phyloP scores from a whole-genome alignment of 2,113 vertebrate species.

The Ophiodon elongatus region DNA sequence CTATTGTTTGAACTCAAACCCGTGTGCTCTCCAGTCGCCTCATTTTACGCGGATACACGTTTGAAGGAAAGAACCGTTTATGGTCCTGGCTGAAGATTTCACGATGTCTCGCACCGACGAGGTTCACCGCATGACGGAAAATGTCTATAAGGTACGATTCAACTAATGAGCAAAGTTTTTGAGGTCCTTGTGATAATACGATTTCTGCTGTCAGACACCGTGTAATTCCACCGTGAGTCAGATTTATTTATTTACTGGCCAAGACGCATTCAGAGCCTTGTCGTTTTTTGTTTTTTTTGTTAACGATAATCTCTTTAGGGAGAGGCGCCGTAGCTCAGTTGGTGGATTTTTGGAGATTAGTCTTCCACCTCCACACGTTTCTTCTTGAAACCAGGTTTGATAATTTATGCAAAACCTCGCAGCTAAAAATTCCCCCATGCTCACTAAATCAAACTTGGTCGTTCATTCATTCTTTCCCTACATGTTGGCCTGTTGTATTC shows the following conservation, averaged over 20 bases:
- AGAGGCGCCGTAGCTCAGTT: slow-evolving; percentile 26
- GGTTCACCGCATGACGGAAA: slow-evolving; percentile 96
- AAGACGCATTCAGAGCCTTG: slow-evolving; percentile 15
- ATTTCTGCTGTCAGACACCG: neutral
- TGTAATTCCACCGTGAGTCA: neutral
- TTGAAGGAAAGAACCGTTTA: slow-evolving; percentile 76
- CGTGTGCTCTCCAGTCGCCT: neutral
- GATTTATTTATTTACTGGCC: neutral
- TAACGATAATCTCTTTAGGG: slow-evolving; percentile 18
- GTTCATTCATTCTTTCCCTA: slow-evolving; percentile 1
- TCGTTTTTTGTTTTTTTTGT: neutral
- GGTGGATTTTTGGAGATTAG: neutral
- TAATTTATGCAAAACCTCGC: slow-evolving; percentile 6
- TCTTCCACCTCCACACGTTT: slow-evolving; percentile 7
- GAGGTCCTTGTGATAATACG: neutral
- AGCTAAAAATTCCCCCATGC: neutral
- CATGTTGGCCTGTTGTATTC: slow-evolving; percentile 9
- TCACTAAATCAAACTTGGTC: slow-evolving; percentile 35
- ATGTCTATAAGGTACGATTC: slow-evolving; percentile 94
- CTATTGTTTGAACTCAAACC: slow-evolving; percentile 11
- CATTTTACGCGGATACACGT: slow-evolving; percentile 73
- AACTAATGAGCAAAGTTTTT: slow-evolving; percentile 76
- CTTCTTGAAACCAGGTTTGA: neutral
- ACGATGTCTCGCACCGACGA: slow-evolving; percentile 96
- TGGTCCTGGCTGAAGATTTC: slow-evolving; percentile 86